Evolutionary conservation across 2,888 invertebrate species (phyloP), one percentile per base, ranked within the genome.

Genomic region (Ferrisia virgata): DNA sequence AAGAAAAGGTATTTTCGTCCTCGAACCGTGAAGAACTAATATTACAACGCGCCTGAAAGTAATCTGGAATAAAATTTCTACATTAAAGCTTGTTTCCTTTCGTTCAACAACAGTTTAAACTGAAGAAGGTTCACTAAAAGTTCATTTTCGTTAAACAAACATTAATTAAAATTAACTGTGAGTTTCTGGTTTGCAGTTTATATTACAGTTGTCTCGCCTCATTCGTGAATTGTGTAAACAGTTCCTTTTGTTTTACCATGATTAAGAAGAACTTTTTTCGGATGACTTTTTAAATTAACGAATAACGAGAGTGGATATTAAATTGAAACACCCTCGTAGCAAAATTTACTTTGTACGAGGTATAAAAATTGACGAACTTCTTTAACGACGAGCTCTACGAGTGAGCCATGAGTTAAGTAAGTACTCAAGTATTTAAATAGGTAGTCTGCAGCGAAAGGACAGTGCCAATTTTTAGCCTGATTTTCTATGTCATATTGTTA

Each of bases 71-170:
- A 53, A 80, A 80, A 80, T 80, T 80, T 43, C 31, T 31, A 53
- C 80, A 80, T 80, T 80, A 53, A 80, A 47, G 43, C 53, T 33
- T 33, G 43, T 43, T 53, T 43, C 39, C 47, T 25, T 72, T 72
- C 72, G 33, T 72, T 72, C 72, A 72, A 53, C 53, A 80, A 53
- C 80, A 33, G 80, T 33, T 47, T 43, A 43, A 53, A 53, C 33
- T 18, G 25, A 18, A 80, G 43, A 80, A 33, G 80, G 80, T 80
- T 80, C 80, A 80, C 80, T 80, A 28, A 72, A 33, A 47, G 80
- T 80, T 80, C 80, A 80, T 80, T 80, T 80, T 80, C 80, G 43
- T 53, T 80, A 80, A 80, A 80, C 80, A 80, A 80, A 80, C 80
- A 80, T 80, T 80, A 80, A 80, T 80, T 80, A 80, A 80, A 80